Conservation (phyloP, 2,113 vertebrate species). For the Felis chaus region DNA sequence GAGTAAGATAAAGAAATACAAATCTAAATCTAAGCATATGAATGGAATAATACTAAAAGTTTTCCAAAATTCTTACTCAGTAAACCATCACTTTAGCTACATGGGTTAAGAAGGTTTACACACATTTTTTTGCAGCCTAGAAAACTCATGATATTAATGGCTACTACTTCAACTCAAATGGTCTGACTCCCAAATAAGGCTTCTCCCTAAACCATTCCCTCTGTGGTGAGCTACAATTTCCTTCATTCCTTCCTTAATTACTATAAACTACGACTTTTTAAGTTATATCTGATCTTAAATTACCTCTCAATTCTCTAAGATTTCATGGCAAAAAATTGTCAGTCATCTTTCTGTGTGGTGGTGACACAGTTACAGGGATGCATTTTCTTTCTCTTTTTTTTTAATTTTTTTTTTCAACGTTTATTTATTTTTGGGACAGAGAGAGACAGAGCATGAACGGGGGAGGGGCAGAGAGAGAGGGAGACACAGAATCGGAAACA, state of each 20-base stretch:
- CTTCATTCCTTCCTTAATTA: not conserved
- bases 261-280: not conserved
- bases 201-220: not conserved
- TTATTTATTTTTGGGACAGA: too few species aligned
- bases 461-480: too few species aligned
- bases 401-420: too few species aligned
- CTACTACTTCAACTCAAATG: not conserved
- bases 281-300: not conserved
- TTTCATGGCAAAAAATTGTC: not conserved
- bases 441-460: too few species aligned
- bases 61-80: not conserved
- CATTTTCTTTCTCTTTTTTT: not conserved
- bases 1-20: not conserved
- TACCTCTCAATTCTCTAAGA: not conserved
- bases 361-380: not conserved
- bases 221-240: not conserved
- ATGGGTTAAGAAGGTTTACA: not conserved
- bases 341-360: not conserved
- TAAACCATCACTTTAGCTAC: not conserved
- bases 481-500: too few species aligned
- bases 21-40: not conserved
- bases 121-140: not conserved
- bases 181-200: not conserved
- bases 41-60: not conserved
- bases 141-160: not conserved